Percentiles rank a stretch among this genome's conserved stretches.
These are phyloP conservation scores for Paramacrobiotus metropolitanus DNA, from an alignment of 1,140 invertebrate genomes.

Conservation along the genomic window DNA sequence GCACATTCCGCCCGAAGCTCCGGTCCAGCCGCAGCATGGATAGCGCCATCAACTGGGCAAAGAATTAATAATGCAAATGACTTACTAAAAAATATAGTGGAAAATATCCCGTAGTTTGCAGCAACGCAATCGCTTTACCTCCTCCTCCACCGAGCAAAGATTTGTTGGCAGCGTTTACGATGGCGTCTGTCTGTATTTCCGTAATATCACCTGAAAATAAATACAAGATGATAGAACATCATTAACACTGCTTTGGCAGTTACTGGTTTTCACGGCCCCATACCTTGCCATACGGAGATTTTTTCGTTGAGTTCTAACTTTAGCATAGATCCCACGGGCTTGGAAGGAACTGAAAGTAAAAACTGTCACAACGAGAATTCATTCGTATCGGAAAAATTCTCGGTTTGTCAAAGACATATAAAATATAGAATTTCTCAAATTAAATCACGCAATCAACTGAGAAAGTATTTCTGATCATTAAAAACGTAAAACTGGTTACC, in stretches of 20 bases:
- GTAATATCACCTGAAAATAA: conserved; percentile 49
- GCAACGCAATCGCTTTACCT: too few relatives aligned
- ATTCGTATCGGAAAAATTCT: too few relatives aligned
- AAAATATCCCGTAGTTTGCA: too few relatives aligned
- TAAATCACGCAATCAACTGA: too few relatives aligned
- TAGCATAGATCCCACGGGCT: conserved; percentile 3
- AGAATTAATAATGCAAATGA: conserved; percentile 5
- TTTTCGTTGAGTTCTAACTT: conserved; percentile 14
- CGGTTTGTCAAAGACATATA: too few relatives aligned
- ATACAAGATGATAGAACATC: background rate
- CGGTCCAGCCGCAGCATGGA: conserved; percentile 47
- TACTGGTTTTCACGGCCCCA: background rate
- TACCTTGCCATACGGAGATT: conserved; percentile 16
- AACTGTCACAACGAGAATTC: too few relatives aligned
- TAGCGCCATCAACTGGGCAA: conserved; percentile 47
- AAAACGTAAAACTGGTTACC: background rate
- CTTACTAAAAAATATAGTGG: conserved; percentile 6
- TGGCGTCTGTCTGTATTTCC: conserved; percentile 56
- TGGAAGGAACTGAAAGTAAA: background rate
- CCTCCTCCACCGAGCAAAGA: conserved; percentile 53
- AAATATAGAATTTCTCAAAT: too few relatives aligned
- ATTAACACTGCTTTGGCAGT: background rate
- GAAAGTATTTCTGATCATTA: too few relatives aligned
- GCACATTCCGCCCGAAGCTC: conserved; percentile 42
- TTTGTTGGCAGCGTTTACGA: conserved; percentile 75